These are phyloP conservation scores for Grallaria varia DNA, from an alignment of 2,113 vertebrate species.

Conservation along the genomic window DNA sequence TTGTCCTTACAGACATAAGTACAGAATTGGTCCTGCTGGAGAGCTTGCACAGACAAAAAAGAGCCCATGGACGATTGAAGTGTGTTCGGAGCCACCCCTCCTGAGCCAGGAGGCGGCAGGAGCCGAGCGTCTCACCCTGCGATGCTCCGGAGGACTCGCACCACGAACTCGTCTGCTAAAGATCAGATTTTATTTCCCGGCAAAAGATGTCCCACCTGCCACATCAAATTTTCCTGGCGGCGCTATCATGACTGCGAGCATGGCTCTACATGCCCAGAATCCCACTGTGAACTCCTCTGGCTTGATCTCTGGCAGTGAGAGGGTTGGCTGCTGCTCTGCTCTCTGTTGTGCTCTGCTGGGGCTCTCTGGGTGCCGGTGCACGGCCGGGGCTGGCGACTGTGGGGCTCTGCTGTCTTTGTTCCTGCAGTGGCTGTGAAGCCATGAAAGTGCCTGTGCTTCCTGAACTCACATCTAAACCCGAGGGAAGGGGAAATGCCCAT, in stretches of 20 bases:
- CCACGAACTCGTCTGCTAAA: neutral
- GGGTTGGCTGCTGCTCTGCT: neutral
- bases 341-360: neutral
- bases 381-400: neutral
- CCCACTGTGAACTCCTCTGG: neutral
- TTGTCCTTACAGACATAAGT: neutral
- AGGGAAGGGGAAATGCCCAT: neutral
- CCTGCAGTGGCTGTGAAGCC: neutral
- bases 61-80: neutral
- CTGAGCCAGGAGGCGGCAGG: neutral
- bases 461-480: fast-evolving
- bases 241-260: neutral
- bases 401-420: neutral
- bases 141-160: neutral
- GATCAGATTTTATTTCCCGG: neutral
- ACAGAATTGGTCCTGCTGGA: neutral
- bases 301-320: neutral
- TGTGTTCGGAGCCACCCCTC: neutral
- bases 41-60: neutral
- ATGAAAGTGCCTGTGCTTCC: neutral
- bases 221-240: neutral
- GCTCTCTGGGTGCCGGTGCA: fast-evolving
- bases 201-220: neutral
- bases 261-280: neutral
- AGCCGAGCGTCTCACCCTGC: neutral